These are phyloP conservation scores for Phodopus roborovskii DNA, from an alignment of 2,113 vertebrate species.

Conservation along the genomic window DNA sequence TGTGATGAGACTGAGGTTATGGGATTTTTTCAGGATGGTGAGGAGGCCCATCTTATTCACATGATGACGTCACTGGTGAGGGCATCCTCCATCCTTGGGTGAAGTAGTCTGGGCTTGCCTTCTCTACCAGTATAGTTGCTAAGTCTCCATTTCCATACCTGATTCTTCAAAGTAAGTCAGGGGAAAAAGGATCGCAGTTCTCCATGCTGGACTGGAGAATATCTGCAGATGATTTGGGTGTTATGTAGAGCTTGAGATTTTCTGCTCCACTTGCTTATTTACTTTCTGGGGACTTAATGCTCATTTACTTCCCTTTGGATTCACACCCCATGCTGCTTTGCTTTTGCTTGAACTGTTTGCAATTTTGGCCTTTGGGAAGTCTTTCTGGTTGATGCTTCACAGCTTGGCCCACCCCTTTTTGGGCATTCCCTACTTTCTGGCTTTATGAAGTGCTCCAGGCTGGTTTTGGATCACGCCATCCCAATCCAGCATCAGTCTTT, in stretches of 20 bases:
- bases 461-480: background rate
- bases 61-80: background rate
- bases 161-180: conserved; percentile 5
- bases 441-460: background rate
- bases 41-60: background rate
- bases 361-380: background rate
- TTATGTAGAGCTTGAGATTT: background rate
- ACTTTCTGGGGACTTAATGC: background rate
- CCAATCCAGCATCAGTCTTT: background rate
- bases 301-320: background rate
- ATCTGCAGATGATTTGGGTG: background rate
- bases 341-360: background rate
- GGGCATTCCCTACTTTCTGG: background rate
- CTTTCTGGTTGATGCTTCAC: background rate
- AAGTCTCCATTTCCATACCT: background rate
- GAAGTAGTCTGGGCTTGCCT: background rate
- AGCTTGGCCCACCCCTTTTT: background rate
- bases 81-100: background rate
- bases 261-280: background rate
- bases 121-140: background rate
- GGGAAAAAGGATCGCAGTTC: background rate
- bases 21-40: background rate
- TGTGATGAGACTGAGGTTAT: background rate
- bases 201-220: background rate
- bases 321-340: background rate